phyloP scores from a whole-genome alignment of 2,888 invertebrate genomes.

The Brachyopa scutellaris region DNA sequence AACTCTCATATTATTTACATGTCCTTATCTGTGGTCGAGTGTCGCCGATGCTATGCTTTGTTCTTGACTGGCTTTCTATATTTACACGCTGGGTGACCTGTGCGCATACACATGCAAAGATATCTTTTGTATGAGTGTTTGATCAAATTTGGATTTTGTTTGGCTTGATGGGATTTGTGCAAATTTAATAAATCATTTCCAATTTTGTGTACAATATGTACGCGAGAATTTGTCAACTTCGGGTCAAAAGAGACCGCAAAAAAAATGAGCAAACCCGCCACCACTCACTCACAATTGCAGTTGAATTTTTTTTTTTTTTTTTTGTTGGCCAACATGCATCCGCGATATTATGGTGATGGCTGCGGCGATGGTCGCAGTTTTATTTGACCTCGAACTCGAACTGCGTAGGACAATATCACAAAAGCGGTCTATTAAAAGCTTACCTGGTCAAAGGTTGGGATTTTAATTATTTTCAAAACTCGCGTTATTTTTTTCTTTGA shows the following conservation, averaged over 20 bases:
- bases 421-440: constrained; percentile 44
- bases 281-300: neutral
- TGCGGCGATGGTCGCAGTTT: constrained; percentile 11
- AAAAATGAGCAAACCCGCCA: neutral
- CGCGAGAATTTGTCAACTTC: constrained; percentile 1
- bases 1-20: constrained; percentile 45
- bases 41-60: constrained; percentile 24
- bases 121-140: constrained; percentile 15
- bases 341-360: constrained; percentile 39
- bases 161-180: constrained; percentile 14
- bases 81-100: neutral
- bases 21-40: constrained; percentile 42
- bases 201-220: neutral
- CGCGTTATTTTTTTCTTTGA: neutral
- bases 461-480: constrained; percentile 43
- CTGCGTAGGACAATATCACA: neutral
- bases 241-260: too few relatives aligned
- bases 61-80: neutral
- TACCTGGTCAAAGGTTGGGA: constrained; percentile 24
- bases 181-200: constrained; percentile 47
- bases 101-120: neutral
- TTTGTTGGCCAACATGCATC: too few relatives aligned
- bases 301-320: neutral
- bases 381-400: neutral
- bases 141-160: constrained; percentile 19